Conservation (phyloP, 1,140 invertebrate species). For the Apocrypta bakeri region DNA sequence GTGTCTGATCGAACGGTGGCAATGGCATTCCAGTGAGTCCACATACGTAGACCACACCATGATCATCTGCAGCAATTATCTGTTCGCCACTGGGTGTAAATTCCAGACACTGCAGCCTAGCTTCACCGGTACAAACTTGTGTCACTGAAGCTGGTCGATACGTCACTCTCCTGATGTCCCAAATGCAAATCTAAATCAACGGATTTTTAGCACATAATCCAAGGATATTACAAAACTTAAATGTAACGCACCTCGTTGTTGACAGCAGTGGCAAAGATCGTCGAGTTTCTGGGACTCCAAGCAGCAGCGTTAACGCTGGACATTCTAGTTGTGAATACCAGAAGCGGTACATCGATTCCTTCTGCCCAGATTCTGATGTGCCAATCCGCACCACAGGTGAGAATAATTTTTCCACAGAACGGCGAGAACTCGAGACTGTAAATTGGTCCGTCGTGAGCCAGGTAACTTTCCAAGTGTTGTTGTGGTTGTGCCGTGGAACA, state of each 20-base stretch:
- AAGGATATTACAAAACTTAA: background rate
- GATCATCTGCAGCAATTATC: constrained; percentile 79
- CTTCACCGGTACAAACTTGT: constrained; percentile 59
- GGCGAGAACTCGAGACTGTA: constrained; percentile 86
- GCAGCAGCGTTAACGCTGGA: constrained; percentile 80
- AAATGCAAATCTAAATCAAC: constrained; percentile 80
- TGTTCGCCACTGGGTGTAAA: constrained; percentile 81
- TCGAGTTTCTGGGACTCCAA: constrained; percentile 89
- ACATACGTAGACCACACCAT: constrained; percentile 79
- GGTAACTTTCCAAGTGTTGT: constrained; percentile 81
- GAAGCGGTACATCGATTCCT: constrained; percentile 78
- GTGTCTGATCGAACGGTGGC: constrained; percentile 78
- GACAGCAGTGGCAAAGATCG: constrained; percentile 85
- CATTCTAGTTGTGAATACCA: constrained; percentile 76
- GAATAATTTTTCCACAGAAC: constrained; percentile 83
- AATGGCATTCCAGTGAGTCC: constrained; percentile 82
- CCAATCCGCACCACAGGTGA: constrained; percentile 91
- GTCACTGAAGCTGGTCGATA: constrained; percentile 79
- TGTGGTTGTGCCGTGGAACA: constrained; percentile 81
- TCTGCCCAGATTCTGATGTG: constrained; percentile 85
- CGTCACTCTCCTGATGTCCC: constrained; percentile 82
- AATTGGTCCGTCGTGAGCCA: constrained; percentile 87
- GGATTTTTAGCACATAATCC: background rate
- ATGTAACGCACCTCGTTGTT: constrained; percentile 73
- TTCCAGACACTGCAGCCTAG: constrained; percentile 60